Conservation (phyloP, 2,888 invertebrate genomes). For the Dromius quadrimaculatus region DNA sequence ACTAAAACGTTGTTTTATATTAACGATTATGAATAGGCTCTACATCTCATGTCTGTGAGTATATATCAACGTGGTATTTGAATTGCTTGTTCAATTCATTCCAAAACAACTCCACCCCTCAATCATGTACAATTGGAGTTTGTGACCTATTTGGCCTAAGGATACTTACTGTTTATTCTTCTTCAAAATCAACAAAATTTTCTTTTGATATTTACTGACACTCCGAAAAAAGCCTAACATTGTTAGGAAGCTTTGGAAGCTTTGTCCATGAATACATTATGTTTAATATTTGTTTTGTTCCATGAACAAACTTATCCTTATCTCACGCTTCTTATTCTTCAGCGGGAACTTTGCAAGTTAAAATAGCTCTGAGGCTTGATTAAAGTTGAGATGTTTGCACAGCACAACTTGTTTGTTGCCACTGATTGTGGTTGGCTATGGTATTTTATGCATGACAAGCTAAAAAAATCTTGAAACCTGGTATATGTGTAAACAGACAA, state of each 20-base stretch:
- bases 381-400: constrained; percentile 27
- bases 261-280: constrained; percentile 42
- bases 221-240: constrained; percentile 11
- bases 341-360: background rate
- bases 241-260: constrained; percentile 1
- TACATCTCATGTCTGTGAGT: too few relatives aligned
- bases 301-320: constrained; percentile 13
- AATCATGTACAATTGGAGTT: constrained; percentile 36
- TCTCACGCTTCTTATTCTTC: constrained; percentile 2
- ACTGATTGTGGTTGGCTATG: background rate
- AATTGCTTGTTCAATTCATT: too few relatives aligned
- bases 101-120: constrained; percentile 25
- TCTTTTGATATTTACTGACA: constrained; percentile 47
- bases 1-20: too few relatives aligned
- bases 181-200: constrained; percentile 49
- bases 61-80: too few relatives aligned
- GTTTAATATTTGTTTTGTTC: constrained; percentile 46
- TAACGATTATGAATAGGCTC: too few relatives aligned
- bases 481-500: too few relatives aligned
- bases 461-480: too few relatives aligned
- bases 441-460: background rate
- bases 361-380: constrained; percentile 23
- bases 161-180: constrained; percentile 33
- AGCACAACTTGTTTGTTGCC: constrained; percentile 8
- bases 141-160: too few relatives aligned